A percentile compares a stretch with the other conserved stretches of the same genome.
Evolutionary conservation across 2,888 invertebrate genomes (phyloP).

Genomic region (Drosophila pseudotakahashii): DNA sequence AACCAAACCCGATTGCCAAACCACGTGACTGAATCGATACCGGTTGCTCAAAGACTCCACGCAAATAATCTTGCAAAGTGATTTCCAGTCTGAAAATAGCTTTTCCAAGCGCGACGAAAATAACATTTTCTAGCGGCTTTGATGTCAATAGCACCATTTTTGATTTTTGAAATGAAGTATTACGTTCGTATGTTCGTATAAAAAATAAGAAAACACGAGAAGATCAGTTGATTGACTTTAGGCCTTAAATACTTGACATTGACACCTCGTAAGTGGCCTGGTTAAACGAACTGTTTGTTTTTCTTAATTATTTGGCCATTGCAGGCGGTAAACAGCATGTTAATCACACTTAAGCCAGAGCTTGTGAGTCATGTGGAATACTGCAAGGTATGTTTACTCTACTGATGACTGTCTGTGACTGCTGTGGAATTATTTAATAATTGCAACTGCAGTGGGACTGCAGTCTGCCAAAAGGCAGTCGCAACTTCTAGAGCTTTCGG

Average conservation of each 20-base stretch:
- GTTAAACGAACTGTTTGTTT: conserved; percentile 45
- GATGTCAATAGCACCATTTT: conserved; percentile 23
- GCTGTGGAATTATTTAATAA: conserved; percentile 15
- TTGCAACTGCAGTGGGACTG: conserved; percentile 22
- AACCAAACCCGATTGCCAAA: conserved; percentile 45
- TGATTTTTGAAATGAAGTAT: background rate
- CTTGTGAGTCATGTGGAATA: conserved; percentile 26
- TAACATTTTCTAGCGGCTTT: conserved; percentile 26
- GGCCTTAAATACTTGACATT: conserved; percentile 49
- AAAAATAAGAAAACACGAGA: background rate
- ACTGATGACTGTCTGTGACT: conserved; percentile 7
- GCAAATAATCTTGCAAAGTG: conserved; percentile 27
- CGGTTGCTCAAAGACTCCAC: conserved; percentile 32
- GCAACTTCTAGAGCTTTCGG: conserved; percentile 15
- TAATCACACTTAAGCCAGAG: conserved; percentile 16
- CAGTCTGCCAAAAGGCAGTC: conserved; percentile 1
- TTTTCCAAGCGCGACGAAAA: conserved; percentile 25
- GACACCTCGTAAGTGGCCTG: conserved; percentile 59
- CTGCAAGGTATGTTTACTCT: conserved; percentile 21
- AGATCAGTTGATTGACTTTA: conserved; percentile 31
- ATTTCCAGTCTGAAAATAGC: conserved; percentile 46
- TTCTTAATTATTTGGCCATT: conserved; percentile 40
- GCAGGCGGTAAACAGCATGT: conserved; percentile 31
- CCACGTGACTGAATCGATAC: conserved; percentile 42
- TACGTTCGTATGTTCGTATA: background rate